phyloP scores from a whole-genome alignment of 2,113 vertebrate genomes.

The Halcyon senegalensis region DNA sequence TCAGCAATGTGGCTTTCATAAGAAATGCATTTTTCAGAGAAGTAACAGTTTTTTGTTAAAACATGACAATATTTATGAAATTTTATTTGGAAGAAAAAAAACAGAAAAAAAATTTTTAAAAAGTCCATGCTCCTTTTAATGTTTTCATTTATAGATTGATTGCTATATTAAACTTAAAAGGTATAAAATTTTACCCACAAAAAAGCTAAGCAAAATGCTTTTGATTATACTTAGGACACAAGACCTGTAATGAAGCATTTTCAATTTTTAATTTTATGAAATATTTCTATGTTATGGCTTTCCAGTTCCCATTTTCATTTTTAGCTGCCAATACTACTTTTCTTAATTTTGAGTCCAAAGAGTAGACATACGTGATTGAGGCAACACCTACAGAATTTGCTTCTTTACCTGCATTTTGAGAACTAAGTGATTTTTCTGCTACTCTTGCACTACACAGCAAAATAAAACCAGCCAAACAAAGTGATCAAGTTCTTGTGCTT shows the following conservation, averaged over 20 bases:
- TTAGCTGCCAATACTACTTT: neutral
- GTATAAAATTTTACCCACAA: neutral
- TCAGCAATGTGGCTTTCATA: neutral
- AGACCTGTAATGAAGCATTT: neutral
- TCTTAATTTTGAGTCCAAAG: neutral
- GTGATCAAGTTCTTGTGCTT: neutral
- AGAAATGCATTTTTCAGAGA: neutral
- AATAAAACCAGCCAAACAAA: neutral
- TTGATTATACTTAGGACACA: neutral
- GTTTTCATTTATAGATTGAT: neutral
- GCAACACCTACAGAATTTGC: neutral
- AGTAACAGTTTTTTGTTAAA: neutral
- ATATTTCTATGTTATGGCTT: neutral
- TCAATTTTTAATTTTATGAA: neutral
- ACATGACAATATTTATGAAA: neutral
- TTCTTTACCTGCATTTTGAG: neutral
- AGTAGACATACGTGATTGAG: neutral
- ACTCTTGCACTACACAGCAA: neutral
- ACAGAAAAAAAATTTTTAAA: neutral
- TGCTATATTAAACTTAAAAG: neutral
- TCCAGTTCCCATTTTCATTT: neutral
- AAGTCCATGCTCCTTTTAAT: neutral
- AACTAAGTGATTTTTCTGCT: neutral
- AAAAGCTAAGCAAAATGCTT: neutral
- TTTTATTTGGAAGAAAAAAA: neutral